Evolutionary conservation across 2,888 invertebrate genomes (phyloP).

Genomic region (Lepas anatifera): DNA sequence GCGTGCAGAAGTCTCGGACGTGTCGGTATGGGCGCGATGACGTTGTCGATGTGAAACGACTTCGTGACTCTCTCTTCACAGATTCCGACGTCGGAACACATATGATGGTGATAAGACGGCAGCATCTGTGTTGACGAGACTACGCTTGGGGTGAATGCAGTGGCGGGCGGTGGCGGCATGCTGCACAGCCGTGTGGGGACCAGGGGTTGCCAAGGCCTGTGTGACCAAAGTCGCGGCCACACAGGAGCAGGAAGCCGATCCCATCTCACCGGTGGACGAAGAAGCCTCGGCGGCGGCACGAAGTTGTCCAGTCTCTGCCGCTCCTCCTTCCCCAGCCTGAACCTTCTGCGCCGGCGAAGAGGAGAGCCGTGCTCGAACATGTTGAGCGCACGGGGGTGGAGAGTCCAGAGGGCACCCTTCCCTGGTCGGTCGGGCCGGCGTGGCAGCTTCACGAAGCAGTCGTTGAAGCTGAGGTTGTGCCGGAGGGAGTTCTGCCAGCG

Average conservation of each 20-base stretch:
- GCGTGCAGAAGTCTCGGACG: no score
- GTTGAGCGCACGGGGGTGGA: slow-evolving; percentile 62
- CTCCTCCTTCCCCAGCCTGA: slow-evolving; percentile 64
- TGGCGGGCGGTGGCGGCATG: neutral
- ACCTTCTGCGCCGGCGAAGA: slow-evolving; percentile 61
- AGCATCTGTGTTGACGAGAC: neutral
- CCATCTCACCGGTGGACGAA: no score
- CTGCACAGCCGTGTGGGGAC: neutral
- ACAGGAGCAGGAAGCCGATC: no score
- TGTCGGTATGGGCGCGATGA: neutral
- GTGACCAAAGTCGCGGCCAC: no score
- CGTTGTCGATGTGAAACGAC: slow-evolving; percentile 16
- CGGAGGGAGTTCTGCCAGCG: slow-evolving; percentile 60
- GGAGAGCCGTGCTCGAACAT: slow-evolving; percentile 84
- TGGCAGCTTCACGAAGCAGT: slow-evolving; percentile 89
- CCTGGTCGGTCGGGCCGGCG: slow-evolving; percentile 63
- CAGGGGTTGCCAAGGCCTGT: no score
- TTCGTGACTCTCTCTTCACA: no score
- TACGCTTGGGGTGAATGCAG: slow-evolving; percentile 13
- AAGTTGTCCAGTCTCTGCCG: slow-evolving; percentile 45
- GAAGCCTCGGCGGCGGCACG: no score
- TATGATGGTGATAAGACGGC: neutral
- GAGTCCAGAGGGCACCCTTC: slow-evolving; percentile 70
- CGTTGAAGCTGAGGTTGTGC: slow-evolving; percentile 91
- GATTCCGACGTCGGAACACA: neutral